Evolutionary conservation across 2,888 invertebrate genomes (phyloP).

Genomic region (Cephus sareptanus): DNA sequence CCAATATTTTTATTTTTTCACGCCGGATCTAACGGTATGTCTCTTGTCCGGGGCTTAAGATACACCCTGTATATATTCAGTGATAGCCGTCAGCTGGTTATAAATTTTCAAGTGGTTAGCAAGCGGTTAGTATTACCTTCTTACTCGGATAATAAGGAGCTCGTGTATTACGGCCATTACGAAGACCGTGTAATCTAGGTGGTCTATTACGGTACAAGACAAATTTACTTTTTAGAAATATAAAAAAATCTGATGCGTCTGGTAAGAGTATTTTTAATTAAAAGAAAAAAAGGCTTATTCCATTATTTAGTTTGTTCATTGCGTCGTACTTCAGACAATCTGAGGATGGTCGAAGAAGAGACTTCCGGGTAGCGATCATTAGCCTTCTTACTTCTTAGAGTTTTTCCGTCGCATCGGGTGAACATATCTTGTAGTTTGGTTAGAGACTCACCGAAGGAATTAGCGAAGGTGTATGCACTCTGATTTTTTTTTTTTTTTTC

Average conservation of each 20-base stretch:
- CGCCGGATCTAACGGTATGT: too few relatives aligned
- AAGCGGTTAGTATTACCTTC: neutral
- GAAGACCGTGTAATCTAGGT: neutral
- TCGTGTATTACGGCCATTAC: neutral
- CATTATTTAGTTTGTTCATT: neutral
- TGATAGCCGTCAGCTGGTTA: neutral
- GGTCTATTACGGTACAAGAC: neutral
- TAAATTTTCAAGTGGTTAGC: neutral
- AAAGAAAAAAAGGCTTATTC: neutral
- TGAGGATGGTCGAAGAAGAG: neutral
- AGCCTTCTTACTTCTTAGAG: neutral
- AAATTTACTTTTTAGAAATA: neutral
- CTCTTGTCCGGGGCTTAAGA: too few relatives aligned
- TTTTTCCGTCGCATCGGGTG: neutral
- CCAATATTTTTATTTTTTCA: too few relatives aligned
- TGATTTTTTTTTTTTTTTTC: neutral
- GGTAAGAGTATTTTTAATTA: neutral
- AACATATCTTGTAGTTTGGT: neutral
- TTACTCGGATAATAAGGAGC: neutral
- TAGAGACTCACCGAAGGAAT: neutral
- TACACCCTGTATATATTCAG: too few relatives aligned
- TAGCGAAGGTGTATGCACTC: neutral
- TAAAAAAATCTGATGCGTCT: neutral
- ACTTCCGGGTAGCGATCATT: neutral
- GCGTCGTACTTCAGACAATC: neutral